phyloP scores from a whole-genome alignment of 1,140 invertebrate genomes.

The Periplaneta americana region DNA sequence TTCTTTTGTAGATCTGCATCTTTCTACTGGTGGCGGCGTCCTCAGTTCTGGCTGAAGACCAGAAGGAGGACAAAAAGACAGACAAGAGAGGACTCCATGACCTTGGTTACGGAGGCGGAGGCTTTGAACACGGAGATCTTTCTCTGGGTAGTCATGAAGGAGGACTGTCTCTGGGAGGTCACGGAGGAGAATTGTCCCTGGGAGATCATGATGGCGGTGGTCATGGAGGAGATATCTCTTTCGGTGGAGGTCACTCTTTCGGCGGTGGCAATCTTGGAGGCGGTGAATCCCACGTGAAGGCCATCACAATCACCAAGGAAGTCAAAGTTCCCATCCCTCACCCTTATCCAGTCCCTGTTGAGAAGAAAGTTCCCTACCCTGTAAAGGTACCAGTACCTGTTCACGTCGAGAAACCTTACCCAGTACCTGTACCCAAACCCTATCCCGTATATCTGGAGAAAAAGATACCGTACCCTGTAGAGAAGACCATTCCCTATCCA shows the following conservation, averaged over 20 bases:
- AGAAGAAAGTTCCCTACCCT: slow-evolving; percentile 11
- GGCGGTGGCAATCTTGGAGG: background rate
- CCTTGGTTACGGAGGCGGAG: no score
- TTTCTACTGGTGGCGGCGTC: no score
- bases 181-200: no score
- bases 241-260: background rate
- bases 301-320: slow-evolving; percentile 45
- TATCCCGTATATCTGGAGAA: slow-evolving; percentile 38
- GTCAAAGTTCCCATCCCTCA: slow-evolving; percentile 55
- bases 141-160: no score
- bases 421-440: slow-evolving; percentile 21
- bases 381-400: slow-evolving; percentile 8
- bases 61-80: no score
- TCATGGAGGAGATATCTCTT: no score
- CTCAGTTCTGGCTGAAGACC: no score
- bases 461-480: slow-evolving; percentile 36
- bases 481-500: slow-evolving; percentile 32
- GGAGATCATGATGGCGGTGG: no score
- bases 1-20: no score
- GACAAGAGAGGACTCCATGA: no score
- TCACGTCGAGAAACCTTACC: slow-evolving; percentile 2
- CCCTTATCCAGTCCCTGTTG: slow-evolving; percentile 25
- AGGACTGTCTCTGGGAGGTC: no score
- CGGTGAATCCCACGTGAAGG: background rate
- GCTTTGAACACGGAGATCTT: no score